Base-by-base conservation (phyloP, 2,113 vertebrate genomes). In the Poecile atricapillus region DNA sequence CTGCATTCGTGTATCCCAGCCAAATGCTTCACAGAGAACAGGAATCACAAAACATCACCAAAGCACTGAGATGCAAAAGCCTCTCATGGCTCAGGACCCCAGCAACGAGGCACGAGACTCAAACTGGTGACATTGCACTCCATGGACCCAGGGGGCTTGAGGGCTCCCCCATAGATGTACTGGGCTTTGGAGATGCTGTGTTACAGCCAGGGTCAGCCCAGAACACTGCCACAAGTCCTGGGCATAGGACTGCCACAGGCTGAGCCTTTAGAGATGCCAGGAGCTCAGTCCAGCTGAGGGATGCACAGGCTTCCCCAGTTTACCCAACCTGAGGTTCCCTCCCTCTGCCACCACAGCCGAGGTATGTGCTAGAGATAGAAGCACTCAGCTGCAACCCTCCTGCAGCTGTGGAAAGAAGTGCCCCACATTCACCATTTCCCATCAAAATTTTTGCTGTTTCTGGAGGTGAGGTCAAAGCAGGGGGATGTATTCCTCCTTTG, bases 71-170 rank as follows among this genome's bases (percentile, higher is more conserved):
- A 30, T 69, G 44, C n/a, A 46, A 24, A 73, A 46, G 27, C 33
- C 24, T 62, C 60, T 65, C 0, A 0, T 13, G 60, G 95, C 27
- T 82, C 70, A 75, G 50, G 62, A 43, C 5, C 33, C 20, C 53
- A 25, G 62, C 8, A 4, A 31, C 1, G 28, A 12, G 25, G 59
- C 47, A 31, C 0, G 0, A 83, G 22, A 63, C 19, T 50, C 53
- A 41, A 15, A 25, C 35, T 44, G 35, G 24, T 50, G 6, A 55
- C 68, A 7, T 35, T 5, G 56, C 15, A 22, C 6, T 19, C 47
- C 41, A 52, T 0, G 2, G 50, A 58, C 17, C 12, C 1, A 1
- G 20, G 28, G 19, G 10, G 2, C 52, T 31, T 35, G 14, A 27
- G n/a, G n/a, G 33, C 33, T 47, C 15, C 79, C 22, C 41, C 35